Evolutionary conservation across 92 coral and sea anemone species (phyloP), one percentile per base, ranked within the genome.

Genomic region (Paramuricea clavata): DNA sequence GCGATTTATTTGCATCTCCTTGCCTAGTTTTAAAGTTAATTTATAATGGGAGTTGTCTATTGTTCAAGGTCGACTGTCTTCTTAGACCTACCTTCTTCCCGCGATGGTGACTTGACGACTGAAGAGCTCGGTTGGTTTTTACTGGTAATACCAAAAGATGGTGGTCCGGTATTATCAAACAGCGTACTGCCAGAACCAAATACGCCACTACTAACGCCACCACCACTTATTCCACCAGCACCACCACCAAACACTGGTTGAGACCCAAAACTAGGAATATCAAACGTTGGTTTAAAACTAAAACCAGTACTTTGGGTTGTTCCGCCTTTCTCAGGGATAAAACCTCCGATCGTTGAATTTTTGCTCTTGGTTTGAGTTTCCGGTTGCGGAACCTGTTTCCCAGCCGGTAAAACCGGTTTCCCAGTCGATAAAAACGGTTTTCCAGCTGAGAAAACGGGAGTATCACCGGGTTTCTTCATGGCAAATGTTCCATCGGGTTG

Each of bases 261-360:
- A 9, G 72, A 11, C 6, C 72, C 72, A 10, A 26, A 31, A 65
- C 62, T 21, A 21, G 62, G 21, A 54, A 10, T 54, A 54, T 9
- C 62, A 54, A 54, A 54, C 27, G 72, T 11, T 1, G 72, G 41
- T 6, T 12, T 65, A 19, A 65, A 65, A 31, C 3, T 28, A 16
- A 83, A 94, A 82, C 92, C 95, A 35, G 70, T 88, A 17, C 81
- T 91, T 52, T 90, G 93, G 13, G 35, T 86, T 42, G 90, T 85
- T 16, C 81, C 91, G 9, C 87, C 88, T 74, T 93, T 90, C 1
- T 71, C 94, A 5, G 91, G 88, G 17, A 88, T 94, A 76, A 90
- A 92, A 47, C 68, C 94, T 43, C 89, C 94, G 16, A 76, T 87
- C 50, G 79, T 89, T n/a, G 88, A 91, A n/a, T 91, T 93, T 68